A percentile compares a stretch with the other conserved stretches of the same genome.
Conservation (phyloP, 2,888 invertebrate species). For the Tetanocera ferruginea region DNA sequence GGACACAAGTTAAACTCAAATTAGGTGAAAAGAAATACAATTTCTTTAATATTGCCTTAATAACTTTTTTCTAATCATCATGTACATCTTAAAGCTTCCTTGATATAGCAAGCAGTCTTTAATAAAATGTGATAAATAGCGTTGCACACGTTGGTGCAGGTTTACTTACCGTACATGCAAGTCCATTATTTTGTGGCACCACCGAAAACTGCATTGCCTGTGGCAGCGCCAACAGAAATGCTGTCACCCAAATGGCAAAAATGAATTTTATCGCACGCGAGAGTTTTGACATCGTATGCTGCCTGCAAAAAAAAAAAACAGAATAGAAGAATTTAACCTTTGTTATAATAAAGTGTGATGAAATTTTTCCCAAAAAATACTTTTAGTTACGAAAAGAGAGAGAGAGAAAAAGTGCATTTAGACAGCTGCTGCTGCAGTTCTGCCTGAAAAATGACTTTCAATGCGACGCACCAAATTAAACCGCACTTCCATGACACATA, state of each 20-base stretch:
- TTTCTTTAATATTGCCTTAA: no score
- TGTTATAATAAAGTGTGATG: neutral
- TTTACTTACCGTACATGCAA: slow-evolving; percentile 66
- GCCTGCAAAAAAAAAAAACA: slow-evolving; percentile 53
- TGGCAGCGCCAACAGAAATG: slow-evolving; percentile 81
- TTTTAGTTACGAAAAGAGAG: no score
- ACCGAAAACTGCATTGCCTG: slow-evolving; percentile 74
- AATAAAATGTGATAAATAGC: no score
- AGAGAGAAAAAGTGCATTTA: no score
- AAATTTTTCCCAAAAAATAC: neutral
- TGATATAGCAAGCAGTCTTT: no score
- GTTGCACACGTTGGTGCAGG: no score
- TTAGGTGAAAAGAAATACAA: no score
- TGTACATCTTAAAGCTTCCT: no score
- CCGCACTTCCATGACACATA: neutral
- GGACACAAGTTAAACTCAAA: no score
- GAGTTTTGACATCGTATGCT: slow-evolving; percentile 88
- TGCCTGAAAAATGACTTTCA: neutral
- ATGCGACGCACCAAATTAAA: neutral
- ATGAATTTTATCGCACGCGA: slow-evolving; percentile 87
- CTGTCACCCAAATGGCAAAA: slow-evolving; percentile 83
- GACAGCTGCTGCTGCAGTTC: slow-evolving; percentile 1
- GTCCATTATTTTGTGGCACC: slow-evolving; percentile 62
- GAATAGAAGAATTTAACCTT: neutral
- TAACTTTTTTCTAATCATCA: neutral